Evolutionary conservation across 2,113 vertebrate genomes (phyloP).

Genomic region (Paracanthobrama guichenoti): DNA sequence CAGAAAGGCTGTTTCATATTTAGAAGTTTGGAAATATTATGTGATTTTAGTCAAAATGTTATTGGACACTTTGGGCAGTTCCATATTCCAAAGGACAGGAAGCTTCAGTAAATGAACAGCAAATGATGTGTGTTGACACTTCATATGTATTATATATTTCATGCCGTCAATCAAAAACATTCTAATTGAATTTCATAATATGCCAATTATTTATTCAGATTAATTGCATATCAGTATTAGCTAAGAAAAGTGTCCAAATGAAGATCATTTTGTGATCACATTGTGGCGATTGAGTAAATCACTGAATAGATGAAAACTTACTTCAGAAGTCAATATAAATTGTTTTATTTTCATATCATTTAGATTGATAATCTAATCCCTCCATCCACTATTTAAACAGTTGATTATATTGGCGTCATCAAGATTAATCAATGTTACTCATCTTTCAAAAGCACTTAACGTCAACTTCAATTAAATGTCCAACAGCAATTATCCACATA

Average conservation of each 20-base stretch:
- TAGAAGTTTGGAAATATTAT: neutral
- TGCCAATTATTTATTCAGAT: neutral
- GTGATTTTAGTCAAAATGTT: neutral
- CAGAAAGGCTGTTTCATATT: neutral
- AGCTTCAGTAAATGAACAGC: neutral
- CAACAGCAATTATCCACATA: too few species aligned
- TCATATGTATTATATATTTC: neutral
- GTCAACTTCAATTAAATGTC: too few species aligned
- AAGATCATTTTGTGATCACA: neutral
- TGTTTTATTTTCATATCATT: too few species aligned
- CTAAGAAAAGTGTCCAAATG: neutral
- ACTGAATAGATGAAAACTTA: neutral
- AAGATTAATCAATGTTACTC: too few species aligned
- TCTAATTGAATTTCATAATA: neutral
- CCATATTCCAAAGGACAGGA: conserved; percentile 1
- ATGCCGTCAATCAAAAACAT: neutral
- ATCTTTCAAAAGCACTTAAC: too few species aligned
- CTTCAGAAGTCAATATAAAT: too few species aligned
- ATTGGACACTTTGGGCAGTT: neutral
- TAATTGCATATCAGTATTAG: neutral
- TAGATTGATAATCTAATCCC: too few species aligned
- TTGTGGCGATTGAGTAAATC: neutral
- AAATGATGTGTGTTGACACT: neutral
- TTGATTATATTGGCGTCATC: too few species aligned
- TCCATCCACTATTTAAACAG: too few species aligned